A percentile compares a stretch with the other conserved stretches of the same genome.
Evolutionary conservation across 2,113 vertebrate species (phyloP).

Genomic region (Urocynchramus pylzowi): DNA sequence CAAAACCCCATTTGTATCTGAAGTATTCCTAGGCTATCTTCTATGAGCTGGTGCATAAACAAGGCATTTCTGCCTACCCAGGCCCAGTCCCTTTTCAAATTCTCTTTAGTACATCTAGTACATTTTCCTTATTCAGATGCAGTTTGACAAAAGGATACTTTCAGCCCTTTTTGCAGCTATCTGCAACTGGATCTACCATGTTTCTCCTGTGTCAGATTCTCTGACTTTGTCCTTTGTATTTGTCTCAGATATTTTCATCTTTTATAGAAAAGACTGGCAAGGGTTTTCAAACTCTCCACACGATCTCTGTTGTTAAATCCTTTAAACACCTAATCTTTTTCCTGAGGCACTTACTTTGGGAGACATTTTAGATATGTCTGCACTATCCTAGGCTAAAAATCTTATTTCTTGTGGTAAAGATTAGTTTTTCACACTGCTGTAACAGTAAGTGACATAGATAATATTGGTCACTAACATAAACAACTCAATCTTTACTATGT

Average conservation of each 20-base stretch:
- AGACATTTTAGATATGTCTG: not conserved
- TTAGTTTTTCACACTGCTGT: not conserved
- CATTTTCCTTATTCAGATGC: not conserved
- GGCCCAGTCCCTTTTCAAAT: not conserved
- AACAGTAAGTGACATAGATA: not conserved
- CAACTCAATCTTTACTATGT: not conserved
- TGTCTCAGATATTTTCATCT: not conserved
- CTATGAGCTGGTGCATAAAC: not conserved
- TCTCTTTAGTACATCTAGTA: not conserved
- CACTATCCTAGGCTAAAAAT: not conserved
- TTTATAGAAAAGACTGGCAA: not conserved
- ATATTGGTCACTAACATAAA: not conserved
- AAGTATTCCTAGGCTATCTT: not conserved
- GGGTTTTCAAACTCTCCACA: not conserved
- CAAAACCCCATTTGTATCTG: not conserved
- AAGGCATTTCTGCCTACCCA: not conserved
- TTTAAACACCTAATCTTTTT: not conserved
- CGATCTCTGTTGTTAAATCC: not conserved
- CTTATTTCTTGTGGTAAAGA: not conserved
- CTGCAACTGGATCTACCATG: not conserved
- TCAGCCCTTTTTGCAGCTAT: not conserved
- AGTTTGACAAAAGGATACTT: not conserved
- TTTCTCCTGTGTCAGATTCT: not conserved
- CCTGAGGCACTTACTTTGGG: not conserved
- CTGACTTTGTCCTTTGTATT: not conserved